These are phyloP conservation scores for Chiloscyllium plagiosum DNA, from an alignment of 2,113 vertebrate species.

Conservation along the genomic window DNA sequence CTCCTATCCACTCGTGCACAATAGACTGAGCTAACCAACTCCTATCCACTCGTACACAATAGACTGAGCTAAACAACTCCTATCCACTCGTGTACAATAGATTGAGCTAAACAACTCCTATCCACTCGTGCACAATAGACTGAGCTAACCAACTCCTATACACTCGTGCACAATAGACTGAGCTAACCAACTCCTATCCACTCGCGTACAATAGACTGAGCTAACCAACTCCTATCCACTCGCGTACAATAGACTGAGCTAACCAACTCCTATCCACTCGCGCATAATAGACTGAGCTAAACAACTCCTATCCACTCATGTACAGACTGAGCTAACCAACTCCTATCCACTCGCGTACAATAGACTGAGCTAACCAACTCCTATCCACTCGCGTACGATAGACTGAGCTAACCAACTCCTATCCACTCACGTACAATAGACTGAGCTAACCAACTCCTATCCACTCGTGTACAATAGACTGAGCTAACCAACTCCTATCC, in stretches of 20 bases:
- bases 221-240: too few relatives aligned
- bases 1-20: background rate
- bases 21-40: too few relatives aligned
- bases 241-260: background rate
- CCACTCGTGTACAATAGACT: background rate
- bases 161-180: background rate
- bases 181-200: too few relatives aligned
- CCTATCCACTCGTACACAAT: background rate
- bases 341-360: background rate
- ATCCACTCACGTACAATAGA: background rate
- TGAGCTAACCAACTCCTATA: too few relatives aligned
- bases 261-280: too few relatives aligned
- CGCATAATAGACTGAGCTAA: background rate
- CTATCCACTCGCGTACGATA: background rate
- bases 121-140: background rate
- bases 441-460: too few relatives aligned
- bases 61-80: too few relatives aligned
- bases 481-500: too few relatives aligned
- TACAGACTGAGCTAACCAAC: background rate
- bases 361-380: too few relatives aligned
- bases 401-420: too few relatives aligned
- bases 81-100: background rate
- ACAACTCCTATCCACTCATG: too few relatives aligned
- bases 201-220: background rate
- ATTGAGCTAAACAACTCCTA: too few relatives aligned